Percentiles rank a stretch among this genome's conserved stretches.
These are phyloP conservation scores for Rallus limicola DNA, from an alignment of 2,113 vertebrate genomes.

Conservation along the genomic window DNA sequence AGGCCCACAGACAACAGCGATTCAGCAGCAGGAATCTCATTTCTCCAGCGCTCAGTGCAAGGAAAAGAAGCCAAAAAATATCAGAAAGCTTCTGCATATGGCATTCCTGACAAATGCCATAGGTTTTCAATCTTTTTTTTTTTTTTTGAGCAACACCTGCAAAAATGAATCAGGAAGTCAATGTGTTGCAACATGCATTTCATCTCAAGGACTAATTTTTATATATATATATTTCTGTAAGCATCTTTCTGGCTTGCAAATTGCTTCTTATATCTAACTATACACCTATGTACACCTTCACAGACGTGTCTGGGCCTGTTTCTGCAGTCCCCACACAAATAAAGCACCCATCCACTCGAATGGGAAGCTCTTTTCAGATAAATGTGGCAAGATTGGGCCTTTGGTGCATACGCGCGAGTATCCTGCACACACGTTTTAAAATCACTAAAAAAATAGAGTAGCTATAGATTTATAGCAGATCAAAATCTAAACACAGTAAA, in stretches of 20 bases:
- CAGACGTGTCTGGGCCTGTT: background rate
- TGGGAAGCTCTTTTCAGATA: background rate
- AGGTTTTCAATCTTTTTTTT: background rate
- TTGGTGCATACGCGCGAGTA: background rate
- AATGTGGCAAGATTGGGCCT: constrained; percentile 26
- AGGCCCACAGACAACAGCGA: rapidly evolving
- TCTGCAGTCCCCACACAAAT: constrained; percentile 7
- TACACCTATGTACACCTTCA: constrained; percentile 36
- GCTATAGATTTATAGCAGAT: constrained; percentile 3
- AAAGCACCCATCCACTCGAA: background rate
- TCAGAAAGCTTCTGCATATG: background rate
- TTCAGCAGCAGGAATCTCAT: background rate
- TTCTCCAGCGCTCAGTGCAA: background rate
- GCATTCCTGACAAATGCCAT: background rate
- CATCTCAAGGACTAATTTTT: background rate
- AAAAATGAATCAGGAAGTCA: background rate
- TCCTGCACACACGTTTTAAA: constrained; percentile 8
- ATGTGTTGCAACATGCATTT: background rate
- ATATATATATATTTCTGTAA: background rate
- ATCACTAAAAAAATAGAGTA: constrained; percentile 59
- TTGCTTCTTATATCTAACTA: background rate
- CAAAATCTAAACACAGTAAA: constrained; percentile 34
- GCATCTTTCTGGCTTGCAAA: background rate
- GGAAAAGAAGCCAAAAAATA: background rate
- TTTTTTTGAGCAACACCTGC: background rate